A percentile compares a stretch with the other conserved stretches of the same genome.
phyloP scores from a whole-genome alignment of 2,888 invertebrate genomes.

The Sicus ferrugineus region DNA sequence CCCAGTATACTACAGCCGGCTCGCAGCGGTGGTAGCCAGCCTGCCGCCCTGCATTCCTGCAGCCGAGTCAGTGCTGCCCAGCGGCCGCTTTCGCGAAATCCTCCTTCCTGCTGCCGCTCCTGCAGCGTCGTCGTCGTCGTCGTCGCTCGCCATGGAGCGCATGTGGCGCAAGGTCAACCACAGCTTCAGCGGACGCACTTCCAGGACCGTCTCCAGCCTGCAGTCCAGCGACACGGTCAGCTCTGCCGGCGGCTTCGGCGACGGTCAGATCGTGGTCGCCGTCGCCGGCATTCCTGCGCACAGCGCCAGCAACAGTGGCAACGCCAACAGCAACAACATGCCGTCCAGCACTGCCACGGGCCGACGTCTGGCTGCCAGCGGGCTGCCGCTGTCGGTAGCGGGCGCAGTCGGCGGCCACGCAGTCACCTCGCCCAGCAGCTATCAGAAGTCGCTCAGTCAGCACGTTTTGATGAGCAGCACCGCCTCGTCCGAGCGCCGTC shows the following conservation, averaged over 20 bases:
- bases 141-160: conserved; percentile 57
- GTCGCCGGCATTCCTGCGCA: conserved; percentile 49
- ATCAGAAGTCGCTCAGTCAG: conserved; percentile 60
- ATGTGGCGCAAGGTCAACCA: conserved; percentile 66
- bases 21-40: no score
- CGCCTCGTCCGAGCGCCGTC: conserved; percentile 61
- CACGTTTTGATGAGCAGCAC: conserved; percentile 61
- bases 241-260: conserved; percentile 62
- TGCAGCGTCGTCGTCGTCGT: background rate
- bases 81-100: background rate
- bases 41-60: no score
- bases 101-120: background rate
- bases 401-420: background rate
- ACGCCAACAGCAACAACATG: conserved; percentile 35
- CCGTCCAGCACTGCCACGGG: conserved; percentile 61
- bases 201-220: conserved; percentile 44
- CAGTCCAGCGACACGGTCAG: conserved; percentile 60
- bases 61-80: no score
- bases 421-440: conserved; percentile 41
- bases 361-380: conserved; percentile 59
- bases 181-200: conserved; percentile 57
- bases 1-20: no score
- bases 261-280: conserved; percentile 60
- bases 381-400: conserved; percentile 39
- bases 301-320: conserved; percentile 16